Conservation (phyloP, 2,113 vertebrate genomes). For the Crotalus tigris region DNA sequence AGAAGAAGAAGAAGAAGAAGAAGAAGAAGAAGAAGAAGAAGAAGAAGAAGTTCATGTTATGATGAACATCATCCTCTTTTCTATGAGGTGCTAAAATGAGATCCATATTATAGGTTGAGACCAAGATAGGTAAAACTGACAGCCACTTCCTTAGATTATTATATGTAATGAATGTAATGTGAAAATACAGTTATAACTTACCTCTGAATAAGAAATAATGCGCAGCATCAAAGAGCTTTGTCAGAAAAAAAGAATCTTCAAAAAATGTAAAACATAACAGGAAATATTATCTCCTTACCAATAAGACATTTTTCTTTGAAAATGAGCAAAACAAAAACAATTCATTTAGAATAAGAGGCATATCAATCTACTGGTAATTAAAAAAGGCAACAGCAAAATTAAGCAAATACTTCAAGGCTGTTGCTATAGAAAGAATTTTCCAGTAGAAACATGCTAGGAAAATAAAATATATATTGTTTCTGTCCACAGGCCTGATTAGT, state of each 20-base stretch:
- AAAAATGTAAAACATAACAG: conserved; percentile 11
- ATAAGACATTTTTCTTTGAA: conserved; percentile 38
- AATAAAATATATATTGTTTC: conserved; percentile 51
- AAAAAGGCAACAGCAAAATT: conserved; percentile 59
- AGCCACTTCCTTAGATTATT: not conserved
- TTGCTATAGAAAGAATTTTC: conserved; percentile 47
- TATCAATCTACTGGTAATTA: conserved; percentile 60
- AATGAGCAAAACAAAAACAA: conserved; percentile 44
- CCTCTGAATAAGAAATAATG: not conserved
- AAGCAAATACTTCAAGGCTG: conserved; percentile 48
- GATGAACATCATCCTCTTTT: not conserved
- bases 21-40: no score
- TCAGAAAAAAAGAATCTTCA: conserved; percentile 26
- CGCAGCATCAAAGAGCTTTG: conserved; percentile 17
- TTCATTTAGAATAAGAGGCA: conserved; percentile 51
- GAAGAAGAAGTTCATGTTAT: not conserved
- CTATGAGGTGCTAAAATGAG: not conserved
- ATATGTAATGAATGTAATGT: not conserved
- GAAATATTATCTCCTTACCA: conserved; percentile 46
- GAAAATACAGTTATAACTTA: not conserved
- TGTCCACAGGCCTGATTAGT: conserved; percentile 48
- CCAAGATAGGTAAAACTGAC: not conserved
- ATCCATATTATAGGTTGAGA: not conserved
- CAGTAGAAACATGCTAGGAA: conserved; percentile 44
- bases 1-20: no score